These are phyloP conservation scores for Upupa epops DNA, from an alignment of 2,113 vertebrate genomes.

Conservation along the genomic window DNA sequence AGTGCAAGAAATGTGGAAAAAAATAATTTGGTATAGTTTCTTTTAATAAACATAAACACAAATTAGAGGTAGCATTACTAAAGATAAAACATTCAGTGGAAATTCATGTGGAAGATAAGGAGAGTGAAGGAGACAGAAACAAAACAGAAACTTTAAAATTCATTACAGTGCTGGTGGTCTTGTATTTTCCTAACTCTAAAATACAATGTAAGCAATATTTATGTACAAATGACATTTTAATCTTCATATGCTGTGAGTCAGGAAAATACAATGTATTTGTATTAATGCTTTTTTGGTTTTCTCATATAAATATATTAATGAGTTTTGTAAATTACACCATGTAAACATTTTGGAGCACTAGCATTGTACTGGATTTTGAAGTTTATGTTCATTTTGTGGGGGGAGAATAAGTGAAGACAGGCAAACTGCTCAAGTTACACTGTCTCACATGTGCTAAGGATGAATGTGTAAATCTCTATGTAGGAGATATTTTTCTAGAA, in stretches of 20 bases:
- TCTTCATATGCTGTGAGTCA: neutral
- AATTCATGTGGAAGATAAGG: neutral
- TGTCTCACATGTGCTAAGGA: neutral
- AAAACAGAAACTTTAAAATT: neutral
- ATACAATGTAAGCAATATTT: neutral
- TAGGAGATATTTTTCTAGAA: neutral
- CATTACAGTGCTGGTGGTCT: neutral
- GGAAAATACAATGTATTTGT: neutral
- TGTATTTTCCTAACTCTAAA: neutral
- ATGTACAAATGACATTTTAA: neutral
- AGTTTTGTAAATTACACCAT: neutral
- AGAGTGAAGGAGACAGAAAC: neutral
- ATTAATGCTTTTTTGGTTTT: neutral
- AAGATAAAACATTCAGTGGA: neutral
- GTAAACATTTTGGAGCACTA: neutral
- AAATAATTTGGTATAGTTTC: neutral
- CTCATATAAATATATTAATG: neutral
- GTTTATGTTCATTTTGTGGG: neutral
- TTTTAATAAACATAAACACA: neutral
- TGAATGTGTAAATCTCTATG: neutral
- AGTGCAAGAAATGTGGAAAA: neutral
- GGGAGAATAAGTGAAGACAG: neutral
- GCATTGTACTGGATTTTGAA: neutral
- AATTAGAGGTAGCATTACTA: neutral
- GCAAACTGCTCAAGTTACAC: neutral